Evolutionary conservation across 2,888 invertebrate genomes (phyloP).

Genomic region (Dryobota labecula): DNA sequence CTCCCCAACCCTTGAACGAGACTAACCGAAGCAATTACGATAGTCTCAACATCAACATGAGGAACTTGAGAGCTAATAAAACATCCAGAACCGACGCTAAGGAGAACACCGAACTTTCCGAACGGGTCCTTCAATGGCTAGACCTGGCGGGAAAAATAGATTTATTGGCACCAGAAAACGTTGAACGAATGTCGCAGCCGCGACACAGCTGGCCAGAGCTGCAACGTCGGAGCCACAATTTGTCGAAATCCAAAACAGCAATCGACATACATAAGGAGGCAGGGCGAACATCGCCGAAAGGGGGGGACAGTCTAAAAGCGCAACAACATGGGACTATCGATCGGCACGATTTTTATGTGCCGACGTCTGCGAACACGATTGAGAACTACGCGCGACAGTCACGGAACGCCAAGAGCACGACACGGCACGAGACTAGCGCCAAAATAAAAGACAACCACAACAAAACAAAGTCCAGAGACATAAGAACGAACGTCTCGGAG

Average conservation of each 20-base stretch:
- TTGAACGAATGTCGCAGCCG: slow-evolving; percentile 82
- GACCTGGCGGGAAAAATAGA: slow-evolving; percentile 93
- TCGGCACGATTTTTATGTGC: slow-evolving; percentile 85
- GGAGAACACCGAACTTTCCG: slow-evolving; percentile 89
- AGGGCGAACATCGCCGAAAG: slow-evolving; percentile 75
- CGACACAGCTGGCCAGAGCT: slow-evolving; percentile 87
- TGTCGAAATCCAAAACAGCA: slow-evolving; percentile 83
- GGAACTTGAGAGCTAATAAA: slow-evolving; percentile 79
- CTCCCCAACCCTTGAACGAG: slow-evolving; percentile 77
- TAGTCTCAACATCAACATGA: slow-evolving; percentile 77
- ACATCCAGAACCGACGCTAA: slow-evolving; percentile 80
- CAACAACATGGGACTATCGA: slow-evolving; percentile 82
- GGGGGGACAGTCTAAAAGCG: slow-evolving; percentile 78
- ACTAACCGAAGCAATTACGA: slow-evolving; percentile 71
- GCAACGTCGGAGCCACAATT: slow-evolving; percentile 76
- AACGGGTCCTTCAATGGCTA: slow-evolving; percentile 95
- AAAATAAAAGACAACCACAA: slow-evolving; percentile 75
- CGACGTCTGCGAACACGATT: slow-evolving; percentile 87
- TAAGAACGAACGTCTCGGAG: slow-evolving; percentile 78
- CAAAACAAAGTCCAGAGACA: slow-evolving; percentile 80
- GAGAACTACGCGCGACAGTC: slow-evolving; percentile 89
- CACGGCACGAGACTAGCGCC: slow-evolving; percentile 74
- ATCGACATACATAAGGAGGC: slow-evolving; percentile 80
- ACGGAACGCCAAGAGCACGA: slow-evolving; percentile 84
- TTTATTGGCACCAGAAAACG: slow-evolving; percentile 80